These are phyloP conservation scores for Pluvialis apricaria DNA, from an alignment of 2,113 vertebrate species.

Conservation along the genomic window DNA sequence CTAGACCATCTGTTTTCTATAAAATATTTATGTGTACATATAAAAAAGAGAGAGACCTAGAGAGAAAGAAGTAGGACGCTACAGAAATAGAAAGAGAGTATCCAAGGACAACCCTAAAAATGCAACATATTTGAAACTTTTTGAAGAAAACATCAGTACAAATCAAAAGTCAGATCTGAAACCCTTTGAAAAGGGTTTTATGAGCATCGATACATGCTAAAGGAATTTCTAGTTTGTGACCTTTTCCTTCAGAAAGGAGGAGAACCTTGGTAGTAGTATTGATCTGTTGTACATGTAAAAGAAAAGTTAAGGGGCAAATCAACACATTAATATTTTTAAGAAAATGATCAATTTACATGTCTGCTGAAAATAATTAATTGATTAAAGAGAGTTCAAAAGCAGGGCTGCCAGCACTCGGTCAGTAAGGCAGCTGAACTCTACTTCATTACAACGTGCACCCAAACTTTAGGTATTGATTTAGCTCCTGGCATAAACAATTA, in stretches of 20 bases:
- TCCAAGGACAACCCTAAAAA: background rate
- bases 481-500: background rate
- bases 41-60: background rate
- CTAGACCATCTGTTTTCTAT: constrained; percentile 58
- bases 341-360: background rate
- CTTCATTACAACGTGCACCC: background rate
- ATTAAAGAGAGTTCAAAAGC: background rate
- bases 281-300: background rate
- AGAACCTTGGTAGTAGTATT: background rate
- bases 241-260: background rate
- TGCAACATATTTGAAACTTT: background rate
- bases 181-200: background rate
- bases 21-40: constrained; percentile 50
- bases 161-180: background rate
- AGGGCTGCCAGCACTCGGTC: background rate
- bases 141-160: background rate
- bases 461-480: background rate
- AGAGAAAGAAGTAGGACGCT: background rate
- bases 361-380: background rate
- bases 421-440: background rate
- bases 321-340: background rate
- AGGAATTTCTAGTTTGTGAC: background rate
- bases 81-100: background rate
- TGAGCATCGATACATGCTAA: background rate
- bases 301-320: background rate